phyloP scores from a whole-genome alignment of 2,113 vertebrate species.

The Prochilodus magdalenae region DNA sequence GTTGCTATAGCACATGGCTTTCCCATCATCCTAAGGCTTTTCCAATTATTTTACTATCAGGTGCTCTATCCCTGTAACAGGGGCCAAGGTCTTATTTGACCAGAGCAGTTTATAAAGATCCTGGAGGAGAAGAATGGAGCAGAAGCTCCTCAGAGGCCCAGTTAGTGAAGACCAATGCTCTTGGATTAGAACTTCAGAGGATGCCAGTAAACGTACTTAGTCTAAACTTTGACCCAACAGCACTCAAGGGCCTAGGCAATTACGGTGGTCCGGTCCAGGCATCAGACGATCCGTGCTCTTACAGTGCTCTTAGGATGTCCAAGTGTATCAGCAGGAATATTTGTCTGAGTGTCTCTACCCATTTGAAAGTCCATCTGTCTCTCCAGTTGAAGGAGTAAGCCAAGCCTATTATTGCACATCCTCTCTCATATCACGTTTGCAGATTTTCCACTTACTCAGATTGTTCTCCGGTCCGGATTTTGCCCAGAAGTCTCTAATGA shows the following conservation, averaged over 20 bases:
- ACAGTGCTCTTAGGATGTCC: constrained; percentile 26
- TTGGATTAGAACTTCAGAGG: constrained; percentile 36
- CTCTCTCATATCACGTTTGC: constrained; percentile 36
- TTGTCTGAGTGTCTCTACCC: constrained; percentile 21
- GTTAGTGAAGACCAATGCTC: constrained; percentile 41
- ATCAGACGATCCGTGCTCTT: constrained; percentile 24
- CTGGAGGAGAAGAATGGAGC: constrained; percentile 42
- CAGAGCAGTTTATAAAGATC: constrained; percentile 49
- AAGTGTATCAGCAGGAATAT: constrained; percentile 21
- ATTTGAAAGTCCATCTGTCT: constrained; percentile 20
- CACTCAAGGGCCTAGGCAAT: constrained; percentile 25
- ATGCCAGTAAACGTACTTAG: constrained; percentile 39
- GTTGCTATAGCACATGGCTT: constrained; percentile 50
- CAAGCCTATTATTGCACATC: constrained; percentile 16
- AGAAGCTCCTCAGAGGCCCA: constrained; percentile 31
- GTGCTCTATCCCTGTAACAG: constrained; percentile 47
- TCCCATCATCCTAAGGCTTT: constrained; percentile 56
- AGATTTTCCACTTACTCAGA: constrained; percentile 44
- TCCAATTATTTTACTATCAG: constrained; percentile 52
- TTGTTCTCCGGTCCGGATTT: constrained; percentile 10
- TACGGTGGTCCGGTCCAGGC: constrained; percentile 22
- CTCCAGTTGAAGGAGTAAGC: constrained; percentile 21
- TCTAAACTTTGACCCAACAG: constrained; percentile 35
- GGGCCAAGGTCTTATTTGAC: constrained; percentile 34
- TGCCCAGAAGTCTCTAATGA: constrained; percentile 35